Evolutionary conservation across 2,888 invertebrate species (phyloP).

Genomic region (Helicoverpa assulta): DNA sequence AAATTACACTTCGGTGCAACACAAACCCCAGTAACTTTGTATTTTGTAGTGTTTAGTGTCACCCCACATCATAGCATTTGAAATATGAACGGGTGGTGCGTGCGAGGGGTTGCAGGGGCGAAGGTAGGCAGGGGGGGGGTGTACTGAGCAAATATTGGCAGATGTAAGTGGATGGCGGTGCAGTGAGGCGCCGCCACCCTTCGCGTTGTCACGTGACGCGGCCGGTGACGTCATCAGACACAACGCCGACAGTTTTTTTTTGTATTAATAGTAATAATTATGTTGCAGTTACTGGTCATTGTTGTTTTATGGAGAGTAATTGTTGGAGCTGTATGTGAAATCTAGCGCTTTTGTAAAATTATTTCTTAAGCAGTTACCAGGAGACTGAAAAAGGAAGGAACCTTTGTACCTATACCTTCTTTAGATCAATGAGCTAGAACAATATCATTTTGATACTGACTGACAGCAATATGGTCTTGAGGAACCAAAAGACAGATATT

Average conservation of each 20-base stretch:
- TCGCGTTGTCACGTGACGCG: constrained; percentile 66
- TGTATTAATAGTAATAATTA: constrained; percentile 51
- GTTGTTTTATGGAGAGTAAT: constrained; percentile 15
- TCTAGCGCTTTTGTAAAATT: too few relatives aligned
- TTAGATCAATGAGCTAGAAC: too few relatives aligned
- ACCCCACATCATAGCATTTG: constrained; percentile 85
- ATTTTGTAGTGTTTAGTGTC: constrained; percentile 86
- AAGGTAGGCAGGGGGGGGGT: constrained; percentile 71
- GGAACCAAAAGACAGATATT: too few relatives aligned
- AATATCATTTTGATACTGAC: too few relatives aligned
- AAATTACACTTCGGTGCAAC: constrained; percentile 66
- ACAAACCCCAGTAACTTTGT: constrained; percentile 69
- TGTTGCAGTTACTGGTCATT: background rate
- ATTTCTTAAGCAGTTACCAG: too few relatives aligned
- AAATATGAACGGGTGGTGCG: constrained; percentile 89
- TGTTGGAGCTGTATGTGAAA: background rate
- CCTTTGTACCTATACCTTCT: too few relatives aligned
- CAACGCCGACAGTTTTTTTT: constrained; percentile 55
- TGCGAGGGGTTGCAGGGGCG: constrained; percentile 74
- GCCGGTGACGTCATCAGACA: constrained; percentile 79
- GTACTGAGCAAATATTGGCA: constrained; percentile 91
- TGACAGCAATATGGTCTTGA: too few relatives aligned
- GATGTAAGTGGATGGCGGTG: constrained; percentile 92
- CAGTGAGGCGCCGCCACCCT: constrained; percentile 66
- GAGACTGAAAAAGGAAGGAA: too few relatives aligned